Evolutionary conservation across 2,113 vertebrate genomes (phyloP).

Genomic region (Oceanites oceanicus): DNA sequence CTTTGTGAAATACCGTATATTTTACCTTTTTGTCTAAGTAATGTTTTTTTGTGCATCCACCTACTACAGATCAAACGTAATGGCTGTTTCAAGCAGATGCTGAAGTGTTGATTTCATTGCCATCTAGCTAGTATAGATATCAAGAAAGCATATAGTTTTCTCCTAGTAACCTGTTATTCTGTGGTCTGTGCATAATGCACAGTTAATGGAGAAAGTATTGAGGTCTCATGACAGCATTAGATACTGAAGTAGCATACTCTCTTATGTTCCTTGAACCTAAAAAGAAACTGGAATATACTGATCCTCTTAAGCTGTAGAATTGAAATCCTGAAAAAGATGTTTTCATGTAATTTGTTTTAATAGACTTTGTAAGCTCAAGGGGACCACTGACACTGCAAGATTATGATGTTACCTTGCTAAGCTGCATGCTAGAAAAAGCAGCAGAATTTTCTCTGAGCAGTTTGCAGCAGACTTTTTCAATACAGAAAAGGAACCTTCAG

Average conservation of each 20-base stretch:
- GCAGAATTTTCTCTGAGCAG: neutral
- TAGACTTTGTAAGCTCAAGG: slow-evolving; percentile 34
- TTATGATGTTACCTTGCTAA: slow-evolving; percentile 25
- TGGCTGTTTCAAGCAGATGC: neutral
- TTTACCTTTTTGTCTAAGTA: neutral
- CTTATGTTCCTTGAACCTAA: neutral
- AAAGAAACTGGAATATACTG: slow-evolving; percentile 2
- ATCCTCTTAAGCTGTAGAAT: slow-evolving; percentile 17
- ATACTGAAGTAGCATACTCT: neutral
- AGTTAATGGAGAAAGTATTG: neutral
- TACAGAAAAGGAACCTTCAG: neutral
- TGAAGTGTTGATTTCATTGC: neutral
- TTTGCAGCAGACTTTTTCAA: neutral
- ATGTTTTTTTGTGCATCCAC: neutral
- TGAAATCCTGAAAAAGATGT: slow-evolving; percentile 16
- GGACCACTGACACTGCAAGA: neutral
- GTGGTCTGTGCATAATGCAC: neutral
- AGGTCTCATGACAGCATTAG: neutral
- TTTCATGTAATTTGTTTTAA: slow-evolving; percentile 52
- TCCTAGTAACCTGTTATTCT: neutral
- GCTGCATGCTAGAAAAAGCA: slow-evolving; percentile 36
- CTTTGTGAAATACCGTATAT: neutral
- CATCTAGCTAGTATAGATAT: neutral
- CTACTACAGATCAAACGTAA: neutral
- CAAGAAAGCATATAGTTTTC: neutral